These are phyloP conservation scores for Equus przewalskii DNA, from an alignment of 2,113 vertebrate species.

Conservation along the genomic window DNA sequence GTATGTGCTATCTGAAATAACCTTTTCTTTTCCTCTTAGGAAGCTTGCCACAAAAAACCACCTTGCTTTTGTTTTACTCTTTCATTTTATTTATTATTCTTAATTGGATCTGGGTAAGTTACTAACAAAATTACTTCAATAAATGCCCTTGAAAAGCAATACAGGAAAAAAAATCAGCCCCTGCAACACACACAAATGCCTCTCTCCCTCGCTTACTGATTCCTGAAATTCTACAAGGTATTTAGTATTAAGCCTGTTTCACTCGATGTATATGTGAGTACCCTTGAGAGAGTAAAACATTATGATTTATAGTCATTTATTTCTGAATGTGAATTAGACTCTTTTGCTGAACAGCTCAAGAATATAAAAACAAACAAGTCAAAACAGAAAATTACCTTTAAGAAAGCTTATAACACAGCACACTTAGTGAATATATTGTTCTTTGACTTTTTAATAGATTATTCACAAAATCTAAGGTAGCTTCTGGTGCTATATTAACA, in stretches of 20 bases:
- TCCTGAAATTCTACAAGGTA: neutral
- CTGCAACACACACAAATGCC: neutral
- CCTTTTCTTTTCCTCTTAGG: neutral
- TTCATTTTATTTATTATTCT: neutral
- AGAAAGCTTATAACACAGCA: neutral
- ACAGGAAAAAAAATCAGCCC: neutral
- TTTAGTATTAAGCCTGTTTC: neutral
- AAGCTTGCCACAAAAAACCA: neutral
- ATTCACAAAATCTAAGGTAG: neutral
- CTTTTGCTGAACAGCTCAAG: neutral
- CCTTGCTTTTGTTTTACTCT: neutral
- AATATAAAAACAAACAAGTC: neutral
- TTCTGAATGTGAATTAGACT: neutral
- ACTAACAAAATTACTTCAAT: slow-evolving; percentile 13
- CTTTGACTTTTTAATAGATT: slow-evolving; percentile 27
- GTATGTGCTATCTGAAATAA: neutral
- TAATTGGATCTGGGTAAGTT: neutral
- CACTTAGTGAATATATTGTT: neutral
- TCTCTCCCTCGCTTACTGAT: neutral
- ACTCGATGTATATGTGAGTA: neutral
- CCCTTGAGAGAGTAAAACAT: neutral
- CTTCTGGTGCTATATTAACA: neutral
- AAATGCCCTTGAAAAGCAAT: neutral
- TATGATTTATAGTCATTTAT: neutral
- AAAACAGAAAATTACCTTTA: neutral